These are phyloP conservation scores for Atethmia centrago DNA, from an alignment of 2,888 invertebrate species.

Conservation along the genomic window DNA sequence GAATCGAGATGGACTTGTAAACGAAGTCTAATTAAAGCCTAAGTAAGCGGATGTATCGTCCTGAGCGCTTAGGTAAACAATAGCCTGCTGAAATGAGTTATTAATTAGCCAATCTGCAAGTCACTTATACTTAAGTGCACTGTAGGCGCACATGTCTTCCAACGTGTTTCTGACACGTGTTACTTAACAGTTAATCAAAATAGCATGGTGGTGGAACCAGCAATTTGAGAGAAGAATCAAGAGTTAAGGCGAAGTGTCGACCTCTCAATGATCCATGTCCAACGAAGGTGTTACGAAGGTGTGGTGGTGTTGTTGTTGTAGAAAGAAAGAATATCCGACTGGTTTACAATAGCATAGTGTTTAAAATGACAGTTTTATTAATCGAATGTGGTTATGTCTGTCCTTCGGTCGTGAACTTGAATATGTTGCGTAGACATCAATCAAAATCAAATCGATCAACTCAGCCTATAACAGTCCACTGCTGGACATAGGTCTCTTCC, in stretches of 20 bases:
- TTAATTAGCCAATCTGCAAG: slow-evolving; percentile 40
- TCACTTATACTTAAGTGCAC: slow-evolving; percentile 7
- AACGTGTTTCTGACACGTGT: slow-evolving; percentile 35
- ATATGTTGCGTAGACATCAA: background rate
- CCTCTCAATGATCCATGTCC: too few relatives aligned
- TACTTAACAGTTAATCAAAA: slow-evolving; percentile 14
- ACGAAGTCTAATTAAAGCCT: slow-evolving; percentile 17
- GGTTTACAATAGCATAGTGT: background rate
- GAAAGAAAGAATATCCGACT: background rate
- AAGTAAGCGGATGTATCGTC: background rate
- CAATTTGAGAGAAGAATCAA: background rate
- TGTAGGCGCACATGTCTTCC: slow-evolving; percentile 9
- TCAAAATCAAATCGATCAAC: too few relatives aligned
- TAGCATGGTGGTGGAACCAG: background rate
- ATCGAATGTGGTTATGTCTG: background rate
- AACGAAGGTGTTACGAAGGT: background rate
- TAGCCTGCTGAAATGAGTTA: slow-evolving; percentile 22
- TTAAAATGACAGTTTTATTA: background rate
- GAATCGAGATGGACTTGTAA: background rate
- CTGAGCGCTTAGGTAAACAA: slow-evolving; percentile 21
- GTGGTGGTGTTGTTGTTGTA: too few relatives aligned
- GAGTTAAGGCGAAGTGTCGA: background rate
- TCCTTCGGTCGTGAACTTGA: background rate
- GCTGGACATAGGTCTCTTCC: too few relatives aligned
- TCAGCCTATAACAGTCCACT: too few relatives aligned